Evolutionary conservation across 2,797 vertebrate genomes (phyloP), one percentile per base, ranked within the genome.

Genomic region (Pelobates cultripes): DNA sequence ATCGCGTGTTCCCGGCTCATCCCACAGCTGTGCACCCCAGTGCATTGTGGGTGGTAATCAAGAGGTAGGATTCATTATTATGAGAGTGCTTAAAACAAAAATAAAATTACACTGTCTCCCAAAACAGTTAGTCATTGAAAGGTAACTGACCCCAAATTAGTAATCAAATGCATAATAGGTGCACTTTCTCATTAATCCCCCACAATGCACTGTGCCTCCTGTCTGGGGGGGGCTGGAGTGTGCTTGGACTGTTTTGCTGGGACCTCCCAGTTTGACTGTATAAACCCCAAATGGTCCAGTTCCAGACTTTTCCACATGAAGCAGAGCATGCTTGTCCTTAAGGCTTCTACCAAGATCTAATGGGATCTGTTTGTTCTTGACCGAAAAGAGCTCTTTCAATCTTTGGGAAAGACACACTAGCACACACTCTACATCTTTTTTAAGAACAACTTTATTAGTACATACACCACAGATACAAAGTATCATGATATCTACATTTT

Each of bases 201-300:
- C 40, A 81, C 86, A 88, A 91, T 86, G 86, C 90, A 85, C 91
- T 91, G 89, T 87, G 79, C 66, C 71, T 85, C 84, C 72, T 86
- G 75, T 80, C 82, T 80, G 81, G 71, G 83, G 28, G 73, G 61
- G 10, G 90, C 92, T 91, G 86, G 94, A 95, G 96, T 97, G 95
- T 95, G 96, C 96, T 96, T 96, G 94, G 96, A 99, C 95, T 94
- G 93, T 94, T 92, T 95, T 94, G 95, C 81, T 96, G 91, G 94
- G 95, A 95, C 94, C 91, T 90, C 80, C 89, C 87, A 91, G 94
- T 97, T 91, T 96, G 96, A 96, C 98, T 96, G 96, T 96, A 95
- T 6, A 64, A 57, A 87, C 78, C 89, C 88, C 84, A 82, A 57
- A 87, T 88, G 86, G 89, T 91, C 89, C 88, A 89, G 87, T 88